These are phyloP conservation scores for Neogale vison DNA, from an alignment of 2,113 vertebrate species.

Conservation along the genomic window DNA sequence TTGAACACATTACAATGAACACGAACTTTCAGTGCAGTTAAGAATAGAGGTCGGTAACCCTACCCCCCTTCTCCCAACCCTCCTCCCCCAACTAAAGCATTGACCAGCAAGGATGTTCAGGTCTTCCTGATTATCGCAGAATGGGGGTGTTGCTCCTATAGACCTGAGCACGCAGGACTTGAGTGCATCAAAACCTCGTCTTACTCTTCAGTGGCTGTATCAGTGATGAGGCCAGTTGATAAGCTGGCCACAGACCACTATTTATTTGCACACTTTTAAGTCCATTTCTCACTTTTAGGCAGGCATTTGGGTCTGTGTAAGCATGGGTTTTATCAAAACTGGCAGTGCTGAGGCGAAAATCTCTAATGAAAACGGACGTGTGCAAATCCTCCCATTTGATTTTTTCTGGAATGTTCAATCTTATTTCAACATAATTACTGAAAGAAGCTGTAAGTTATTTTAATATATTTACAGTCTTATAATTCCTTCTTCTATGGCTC, in stretches of 20 bases:
- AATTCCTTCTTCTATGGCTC: neutral
- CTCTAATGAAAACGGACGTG: slow-evolving; percentile 49
- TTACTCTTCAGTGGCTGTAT: too few relatives aligned
- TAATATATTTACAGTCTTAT: slow-evolving; percentile 27
- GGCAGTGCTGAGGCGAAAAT: neutral
- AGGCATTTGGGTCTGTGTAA: neutral
- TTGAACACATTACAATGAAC: neutral
- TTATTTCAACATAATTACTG: slow-evolving; percentile 32
- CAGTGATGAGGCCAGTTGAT: neutral
- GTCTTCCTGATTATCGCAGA: neutral
- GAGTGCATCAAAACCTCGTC: neutral
- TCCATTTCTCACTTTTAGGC: neutral
- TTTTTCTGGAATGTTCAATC: neutral
- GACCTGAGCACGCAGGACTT: neutral
- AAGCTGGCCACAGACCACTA: neutral
- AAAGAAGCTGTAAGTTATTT: slow-evolving; percentile 34
- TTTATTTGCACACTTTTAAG: neutral
- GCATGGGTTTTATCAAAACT: neutral
- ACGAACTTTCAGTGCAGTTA: neutral
- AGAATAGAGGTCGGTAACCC: neutral
- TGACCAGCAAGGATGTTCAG: neutral
- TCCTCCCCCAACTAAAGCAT: neutral
- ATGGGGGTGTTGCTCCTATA: neutral
- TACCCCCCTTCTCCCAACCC: too few relatives aligned
- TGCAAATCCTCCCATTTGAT: slow-evolving; percentile 34